Conservation (phyloP, 2,113 vertebrate genomes). For the Cephalophus harveyi region DNA sequence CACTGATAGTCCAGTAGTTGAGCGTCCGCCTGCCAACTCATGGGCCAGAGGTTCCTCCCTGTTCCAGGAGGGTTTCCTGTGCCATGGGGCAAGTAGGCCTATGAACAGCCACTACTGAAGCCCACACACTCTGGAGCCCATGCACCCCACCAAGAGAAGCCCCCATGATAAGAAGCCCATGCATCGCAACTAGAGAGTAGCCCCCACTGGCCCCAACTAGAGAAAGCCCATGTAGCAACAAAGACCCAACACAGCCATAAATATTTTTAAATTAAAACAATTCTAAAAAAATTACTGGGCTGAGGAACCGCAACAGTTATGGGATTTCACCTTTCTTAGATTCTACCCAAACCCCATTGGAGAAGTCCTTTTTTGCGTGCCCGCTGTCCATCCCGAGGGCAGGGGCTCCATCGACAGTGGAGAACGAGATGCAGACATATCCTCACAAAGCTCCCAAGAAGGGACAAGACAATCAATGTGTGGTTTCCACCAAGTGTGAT, state of each 20-base stretch:
- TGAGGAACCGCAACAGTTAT: neutral
- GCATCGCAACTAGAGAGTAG: neutral
- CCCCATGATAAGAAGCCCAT: neutral
- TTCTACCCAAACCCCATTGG: neutral
- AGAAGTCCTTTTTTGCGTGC: neutral
- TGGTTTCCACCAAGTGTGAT: neutral
- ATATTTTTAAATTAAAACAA: neutral
- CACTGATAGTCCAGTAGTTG: neutral
- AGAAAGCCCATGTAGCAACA: neutral
- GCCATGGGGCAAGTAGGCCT: neutral
- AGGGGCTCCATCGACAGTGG: accelerated
- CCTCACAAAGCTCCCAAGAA: neutral
- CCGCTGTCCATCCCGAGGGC: neutral
- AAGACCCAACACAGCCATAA: neutral
- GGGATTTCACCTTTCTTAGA: neutral
- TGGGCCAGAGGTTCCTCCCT: neutral
- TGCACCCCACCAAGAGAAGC: neutral
- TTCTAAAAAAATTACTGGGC: neutral
- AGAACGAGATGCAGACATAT: neutral
- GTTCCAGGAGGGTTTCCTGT: neutral
- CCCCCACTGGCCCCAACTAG: neutral
- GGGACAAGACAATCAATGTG: neutral
- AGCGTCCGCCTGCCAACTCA: accelerated
- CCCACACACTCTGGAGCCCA: neutral
- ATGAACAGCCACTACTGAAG: neutral